Base-by-base conservation (phyloP, 1,140 invertebrate genomes). In the Euglossa dilemma region DNA sequence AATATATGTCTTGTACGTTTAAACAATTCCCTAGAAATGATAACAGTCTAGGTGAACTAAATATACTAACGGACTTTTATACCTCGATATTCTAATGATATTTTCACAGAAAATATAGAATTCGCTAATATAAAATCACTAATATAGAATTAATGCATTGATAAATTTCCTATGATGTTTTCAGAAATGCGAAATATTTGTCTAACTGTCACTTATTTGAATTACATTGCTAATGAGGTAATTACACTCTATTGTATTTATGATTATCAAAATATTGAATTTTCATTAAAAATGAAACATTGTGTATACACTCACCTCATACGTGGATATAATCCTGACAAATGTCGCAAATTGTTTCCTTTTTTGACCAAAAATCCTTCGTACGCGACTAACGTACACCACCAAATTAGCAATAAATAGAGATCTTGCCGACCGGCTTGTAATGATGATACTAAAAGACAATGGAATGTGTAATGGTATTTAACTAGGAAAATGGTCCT, bases 301-400 rank as follows among this genome's bases (percentile, higher is more conserved):
- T 18, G 20, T 20, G 6, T 14, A 28, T 47, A 47, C 28, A 70
- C 75, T 54, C 52, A 83, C 81, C 75, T 83, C 56, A 18, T 50
- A 78, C 81, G 57, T 83, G 66, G 66, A 78, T 83, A 83, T 69
- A 83, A 83, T 83, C 81, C 81, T 71, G 66, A 59, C 23, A 71
- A 77, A n/a, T 6, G 8, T 57, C 20, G 43, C 16, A 6, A 67
- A 66, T 52, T 67, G 11, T 23, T n/a, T 43, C 18, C 45, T 36
- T 52, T 50, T 54, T 8, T 12, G 50, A 0, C 6, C 16, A 11
- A 18, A 25, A 52, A 73, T 59, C 20, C 28, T 57, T 16, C 52
- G 43, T 43, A 36, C 4, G 20, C 28, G 9, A 57, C 7, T 23
- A 45, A 43, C 14, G 23, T 73, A 54, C 72, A 82, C 72, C 36